These are phyloP conservation scores for Alitta virens DNA, from an alignment of 2,888 invertebrate genomes.

Conservation along the genomic window DNA sequence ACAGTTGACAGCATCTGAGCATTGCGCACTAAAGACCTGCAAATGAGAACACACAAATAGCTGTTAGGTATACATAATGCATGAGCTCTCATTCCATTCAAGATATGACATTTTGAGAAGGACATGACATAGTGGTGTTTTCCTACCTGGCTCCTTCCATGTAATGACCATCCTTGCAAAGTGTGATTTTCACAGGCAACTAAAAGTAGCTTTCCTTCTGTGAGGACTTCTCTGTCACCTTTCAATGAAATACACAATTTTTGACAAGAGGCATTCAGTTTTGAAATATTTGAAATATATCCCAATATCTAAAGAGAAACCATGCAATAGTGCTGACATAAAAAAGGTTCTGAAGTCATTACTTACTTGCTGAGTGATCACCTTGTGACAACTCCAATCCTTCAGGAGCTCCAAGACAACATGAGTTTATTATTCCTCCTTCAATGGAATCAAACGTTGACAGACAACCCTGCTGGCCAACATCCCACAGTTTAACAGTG, in stretches of 20 bases:
- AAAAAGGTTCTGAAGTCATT: background rate
- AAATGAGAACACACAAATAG: conserved; percentile 8
- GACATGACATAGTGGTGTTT: too few relatives aligned
- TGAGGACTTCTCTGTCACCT: conserved; percentile 64
- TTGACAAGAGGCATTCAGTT: too few relatives aligned
- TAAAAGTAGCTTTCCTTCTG: conserved; percentile 65
- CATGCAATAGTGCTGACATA: conserved; percentile 2
- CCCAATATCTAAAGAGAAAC: background rate
- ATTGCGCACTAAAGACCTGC: conserved; percentile 50
- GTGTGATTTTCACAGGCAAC: conserved; percentile 66
- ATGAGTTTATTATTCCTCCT: conserved; percentile 65
- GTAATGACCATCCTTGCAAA: conserved; percentile 63
- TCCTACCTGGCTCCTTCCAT: conserved; percentile 57
- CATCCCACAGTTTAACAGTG: conserved; percentile 69
- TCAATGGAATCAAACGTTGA: conserved; percentile 52
- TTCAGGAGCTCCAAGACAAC: conserved; percentile 56
- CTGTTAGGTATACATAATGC: background rate
- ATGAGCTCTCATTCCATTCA: too few relatives aligned
- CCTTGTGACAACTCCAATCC: background rate
- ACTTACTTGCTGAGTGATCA: background rate
- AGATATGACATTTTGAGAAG: too few relatives aligned
- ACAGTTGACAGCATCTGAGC: conserved; percentile 63
- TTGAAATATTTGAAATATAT: too few relatives aligned
- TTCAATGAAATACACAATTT: background rate
- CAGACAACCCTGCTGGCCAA: conserved; percentile 65